A percentile compares a stretch with the other conserved stretches of the same genome.
Evolutionary conservation across 2,888 invertebrate genomes (phyloP).

Genomic region (Lasioglossum marginatum): DNA sequence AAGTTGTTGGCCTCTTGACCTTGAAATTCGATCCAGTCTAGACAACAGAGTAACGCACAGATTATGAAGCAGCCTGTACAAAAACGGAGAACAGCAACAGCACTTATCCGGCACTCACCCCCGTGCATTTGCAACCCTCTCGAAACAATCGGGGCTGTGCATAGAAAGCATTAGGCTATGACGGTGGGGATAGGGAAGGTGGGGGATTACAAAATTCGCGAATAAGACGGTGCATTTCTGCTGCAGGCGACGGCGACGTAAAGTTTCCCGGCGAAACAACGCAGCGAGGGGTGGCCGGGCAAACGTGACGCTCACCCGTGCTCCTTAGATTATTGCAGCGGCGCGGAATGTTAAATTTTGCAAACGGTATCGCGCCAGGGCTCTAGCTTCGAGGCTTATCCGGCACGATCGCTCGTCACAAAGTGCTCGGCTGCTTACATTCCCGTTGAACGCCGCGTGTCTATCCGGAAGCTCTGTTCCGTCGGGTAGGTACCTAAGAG

Average conservation of each 20-base stretch:
- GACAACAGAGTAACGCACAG: background rate
- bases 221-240: background rate
- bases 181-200: background rate
- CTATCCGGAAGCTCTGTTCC: constrained; percentile 12
- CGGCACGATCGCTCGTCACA: constrained; percentile 38
- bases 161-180: background rate
- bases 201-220: background rate
- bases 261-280: background rate
- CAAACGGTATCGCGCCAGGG: constrained; percentile 13
- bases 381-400: constrained; percentile 32
- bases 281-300: background rate
- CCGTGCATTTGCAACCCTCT: background rate
- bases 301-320: background rate
- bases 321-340: constrained; percentile 27
- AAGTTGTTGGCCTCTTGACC: too few relatives aligned
- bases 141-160: background rate
- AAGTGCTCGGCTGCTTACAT: constrained; percentile 42
- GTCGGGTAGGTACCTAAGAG: constrained; percentile 43
- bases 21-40: too few relatives aligned
- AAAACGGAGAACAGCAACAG: background rate
- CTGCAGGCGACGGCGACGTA: background rate
- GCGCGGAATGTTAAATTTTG: constrained; percentile 34
- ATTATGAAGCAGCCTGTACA: background rate
- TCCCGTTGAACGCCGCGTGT: constrained; percentile 14
- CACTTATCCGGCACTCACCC: background rate